Conservation (phyloP, 2,113 vertebrate species). For the Campylomormyrus numenius region DNA sequence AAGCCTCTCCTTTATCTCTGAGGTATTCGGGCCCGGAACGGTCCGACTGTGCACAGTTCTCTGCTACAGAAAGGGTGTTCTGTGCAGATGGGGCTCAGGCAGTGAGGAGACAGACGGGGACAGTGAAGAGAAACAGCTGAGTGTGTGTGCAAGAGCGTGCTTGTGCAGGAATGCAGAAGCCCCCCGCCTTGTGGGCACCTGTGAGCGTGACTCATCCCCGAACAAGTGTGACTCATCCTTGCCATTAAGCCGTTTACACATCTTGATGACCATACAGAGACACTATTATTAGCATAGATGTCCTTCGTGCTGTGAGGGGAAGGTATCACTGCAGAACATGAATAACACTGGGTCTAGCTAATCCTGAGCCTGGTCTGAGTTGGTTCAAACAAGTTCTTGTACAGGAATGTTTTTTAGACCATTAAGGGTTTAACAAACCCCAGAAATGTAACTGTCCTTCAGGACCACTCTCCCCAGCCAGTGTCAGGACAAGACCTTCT, state of each 20-base stretch:
- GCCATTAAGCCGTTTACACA: neutral
- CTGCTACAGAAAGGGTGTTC: neutral
- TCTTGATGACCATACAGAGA: neutral
- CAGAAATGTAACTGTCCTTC: neutral
- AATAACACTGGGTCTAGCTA: neutral
- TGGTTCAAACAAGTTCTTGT: neutral
- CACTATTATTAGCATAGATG: neutral
- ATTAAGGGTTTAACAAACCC: neutral
- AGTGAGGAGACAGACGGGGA: neutral
- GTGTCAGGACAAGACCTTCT: neutral
- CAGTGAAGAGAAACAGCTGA: neutral
- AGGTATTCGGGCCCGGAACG: neutral
- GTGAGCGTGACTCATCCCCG: neutral
- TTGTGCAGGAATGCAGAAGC: neutral
- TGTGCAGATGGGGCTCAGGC: neutral
- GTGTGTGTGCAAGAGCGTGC: neutral
- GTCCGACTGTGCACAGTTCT: neutral
- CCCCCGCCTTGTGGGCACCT: neutral
- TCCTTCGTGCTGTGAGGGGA: neutral
- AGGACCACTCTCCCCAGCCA: neutral
- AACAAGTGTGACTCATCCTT: neutral
- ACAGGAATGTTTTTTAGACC: neutral
- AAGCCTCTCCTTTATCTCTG: neutral
- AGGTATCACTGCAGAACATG: neutral
- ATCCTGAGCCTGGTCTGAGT: neutral